Percentiles rank a stretch among this genome's conserved stretches.
These are phyloP conservation scores for Apodemia zela DNA, from an alignment of 2,888 invertebrate species.

Conservation along the genomic window DNA sequence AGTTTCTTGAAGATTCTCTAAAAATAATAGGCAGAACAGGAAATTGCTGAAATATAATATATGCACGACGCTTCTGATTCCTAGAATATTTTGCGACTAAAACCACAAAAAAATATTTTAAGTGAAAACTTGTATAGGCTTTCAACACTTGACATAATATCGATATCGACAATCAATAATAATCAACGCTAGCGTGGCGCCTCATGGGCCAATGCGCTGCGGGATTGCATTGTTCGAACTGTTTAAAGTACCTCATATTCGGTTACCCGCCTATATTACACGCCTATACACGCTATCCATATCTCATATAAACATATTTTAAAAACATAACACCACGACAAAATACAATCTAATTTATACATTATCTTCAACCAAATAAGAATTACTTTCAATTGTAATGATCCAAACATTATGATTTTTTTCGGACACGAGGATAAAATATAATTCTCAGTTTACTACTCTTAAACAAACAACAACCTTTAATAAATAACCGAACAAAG, in stretches of 20 bases:
- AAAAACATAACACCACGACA: conserved; percentile 40
- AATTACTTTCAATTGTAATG: conserved; percentile 32
- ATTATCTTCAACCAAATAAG: conserved; percentile 27
- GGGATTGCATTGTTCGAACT: conserved; percentile 68
- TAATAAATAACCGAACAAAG: conserved; percentile 72
- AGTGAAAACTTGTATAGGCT: too few species aligned
- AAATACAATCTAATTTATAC: conserved; percentile 31
- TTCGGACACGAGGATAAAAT: conserved; percentile 37
- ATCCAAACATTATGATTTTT: conserved; percentile 34
- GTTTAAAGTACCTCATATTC: conserved; percentile 75
- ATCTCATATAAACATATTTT: conserved; percentile 37
- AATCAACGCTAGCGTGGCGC: conserved; percentile 61
- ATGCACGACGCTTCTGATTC: too few species aligned
- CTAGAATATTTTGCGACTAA: too few species aligned
- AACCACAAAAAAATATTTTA: too few species aligned
- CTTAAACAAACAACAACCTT: conserved; percentile 59
- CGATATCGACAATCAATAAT: conserved; percentile 38
- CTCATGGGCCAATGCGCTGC: conserved; percentile 59
- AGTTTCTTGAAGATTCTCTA: too few species aligned
- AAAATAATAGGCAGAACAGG: too few species aligned
- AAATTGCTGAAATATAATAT: too few species aligned
- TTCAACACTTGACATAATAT: conserved; percentile 17
- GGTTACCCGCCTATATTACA: conserved; percentile 71
- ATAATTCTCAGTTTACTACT: conserved; percentile 75
- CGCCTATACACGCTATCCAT: conserved; percentile 66